These are phyloP conservation scores for Thysanoteuthis rhombus DNA, from an alignment of 2,888 invertebrate genomes.

Conservation along the genomic window DNA sequence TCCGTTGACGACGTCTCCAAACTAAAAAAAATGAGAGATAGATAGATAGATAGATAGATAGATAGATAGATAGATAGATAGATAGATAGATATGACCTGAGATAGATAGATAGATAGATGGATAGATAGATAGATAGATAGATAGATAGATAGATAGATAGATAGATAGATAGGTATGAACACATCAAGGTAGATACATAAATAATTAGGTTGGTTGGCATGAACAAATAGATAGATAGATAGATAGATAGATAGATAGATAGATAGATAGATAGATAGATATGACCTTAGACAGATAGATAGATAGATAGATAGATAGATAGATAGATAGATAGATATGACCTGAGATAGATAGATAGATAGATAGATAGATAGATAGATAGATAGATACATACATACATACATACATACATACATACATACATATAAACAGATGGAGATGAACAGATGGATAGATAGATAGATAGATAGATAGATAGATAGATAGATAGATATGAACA, in stretches of 20 bases:
- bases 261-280: neutral
- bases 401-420: neutral
- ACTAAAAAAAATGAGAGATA: too few species aligned
- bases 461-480: too few species aligned
- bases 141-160: neutral
- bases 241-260: neutral
- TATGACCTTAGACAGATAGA: neutral
- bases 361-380: neutral
- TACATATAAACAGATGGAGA: neutral
- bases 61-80: neutral
- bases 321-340: neutral
- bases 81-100: neutral
- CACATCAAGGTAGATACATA: too few species aligned
- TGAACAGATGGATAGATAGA: neutral
- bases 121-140: neutral
- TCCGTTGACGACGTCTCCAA: neutral
- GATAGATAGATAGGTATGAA: neutral
- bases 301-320: too few species aligned
- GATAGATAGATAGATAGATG: neutral
- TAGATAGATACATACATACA: neutral
- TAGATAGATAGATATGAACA: too few species aligned
- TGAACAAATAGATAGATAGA: too few species aligned
- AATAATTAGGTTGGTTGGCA: too few species aligned
- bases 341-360: too few species aligned
- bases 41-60: neutral